Evolutionary conservation across 2,113 vertebrate genomes (phyloP).

Genomic region (Marcusenius ussheri): DNA sequence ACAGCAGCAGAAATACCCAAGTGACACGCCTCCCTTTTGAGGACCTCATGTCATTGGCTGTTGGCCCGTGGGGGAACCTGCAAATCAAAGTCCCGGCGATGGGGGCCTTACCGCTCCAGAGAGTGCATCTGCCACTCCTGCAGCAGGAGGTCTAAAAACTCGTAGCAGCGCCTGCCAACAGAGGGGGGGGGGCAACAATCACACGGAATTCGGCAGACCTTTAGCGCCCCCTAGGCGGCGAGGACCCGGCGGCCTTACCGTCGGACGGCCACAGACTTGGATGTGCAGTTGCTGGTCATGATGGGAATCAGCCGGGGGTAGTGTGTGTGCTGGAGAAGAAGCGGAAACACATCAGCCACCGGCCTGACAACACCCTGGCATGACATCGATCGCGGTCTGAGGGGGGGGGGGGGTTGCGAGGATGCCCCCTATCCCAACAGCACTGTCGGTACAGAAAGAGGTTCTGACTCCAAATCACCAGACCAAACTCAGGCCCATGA

Average conservation of each 20-base stretch:
- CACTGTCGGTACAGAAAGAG: neutral
- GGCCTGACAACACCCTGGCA: neutral
- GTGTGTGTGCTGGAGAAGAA: conserved; percentile 77
- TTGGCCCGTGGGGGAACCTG: neutral
- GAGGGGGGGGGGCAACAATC: neutral
- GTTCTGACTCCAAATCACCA: neutral
- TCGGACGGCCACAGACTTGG: conserved; percentile 93
- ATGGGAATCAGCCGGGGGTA: conserved; percentile 94
- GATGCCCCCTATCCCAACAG: neutral
- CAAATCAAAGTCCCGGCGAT: neutral
- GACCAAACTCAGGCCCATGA: neutral
- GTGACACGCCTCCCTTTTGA: neutral
- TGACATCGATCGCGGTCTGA: neutral
- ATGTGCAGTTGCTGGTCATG: conserved; percentile 96
- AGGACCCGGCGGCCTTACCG: conserved; percentile 60
- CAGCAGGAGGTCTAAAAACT: conserved; percentile 90
- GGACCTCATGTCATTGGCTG: neutral
- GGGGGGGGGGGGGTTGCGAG: too few relatives aligned
- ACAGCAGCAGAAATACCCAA: neutral
- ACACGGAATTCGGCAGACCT: neutral
- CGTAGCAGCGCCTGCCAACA: conserved; percentile 79
- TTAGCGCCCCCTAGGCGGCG: neutral
- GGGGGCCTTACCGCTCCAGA: conserved; percentile 77
- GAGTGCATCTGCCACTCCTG: conserved; percentile 94
- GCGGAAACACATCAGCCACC: neutral